Percentiles rank a stretch among this genome's conserved stretches.
Conservation (phyloP, 2,113 vertebrate species). For the Paramormyrops kingsleyae region DNA sequence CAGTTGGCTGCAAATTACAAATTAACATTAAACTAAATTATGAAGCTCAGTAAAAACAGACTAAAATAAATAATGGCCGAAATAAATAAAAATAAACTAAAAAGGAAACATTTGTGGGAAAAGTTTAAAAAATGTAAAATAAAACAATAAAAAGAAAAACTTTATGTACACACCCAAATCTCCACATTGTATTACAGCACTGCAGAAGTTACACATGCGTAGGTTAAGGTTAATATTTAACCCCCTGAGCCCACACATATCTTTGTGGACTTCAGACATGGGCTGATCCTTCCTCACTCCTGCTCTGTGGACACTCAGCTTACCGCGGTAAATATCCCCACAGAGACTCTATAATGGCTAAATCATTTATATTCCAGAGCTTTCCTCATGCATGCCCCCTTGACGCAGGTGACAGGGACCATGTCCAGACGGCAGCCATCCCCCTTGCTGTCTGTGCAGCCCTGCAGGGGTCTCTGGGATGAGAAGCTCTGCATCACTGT, state of each 20-base stretch:
- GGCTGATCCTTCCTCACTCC: neutral
- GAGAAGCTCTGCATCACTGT: slow-evolving; percentile 48
- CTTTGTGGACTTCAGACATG: neutral
- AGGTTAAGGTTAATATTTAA: neutral
- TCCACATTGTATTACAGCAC: neutral
- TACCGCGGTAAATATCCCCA: neutral
- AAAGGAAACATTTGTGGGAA: neutral
- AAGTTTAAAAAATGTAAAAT: neutral
- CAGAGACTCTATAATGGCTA: neutral
- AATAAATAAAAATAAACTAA: neutral
- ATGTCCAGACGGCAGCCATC: neutral
- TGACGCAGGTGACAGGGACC: neutral
- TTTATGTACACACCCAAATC: neutral
- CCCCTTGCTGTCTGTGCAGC: slow-evolving; percentile 38
- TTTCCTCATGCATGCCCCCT: neutral
- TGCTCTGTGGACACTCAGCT: neutral
- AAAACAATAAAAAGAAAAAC: neutral
- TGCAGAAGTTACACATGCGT: neutral
- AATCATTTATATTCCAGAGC: neutral
- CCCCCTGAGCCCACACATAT: neutral
- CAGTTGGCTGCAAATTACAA: neutral
- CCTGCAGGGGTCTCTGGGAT: slow-evolving; percentile 48
- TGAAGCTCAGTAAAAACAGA: neutral
- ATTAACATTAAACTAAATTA: neutral
- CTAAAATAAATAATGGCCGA: neutral